Base-by-base conservation (phyloP, 2,113 vertebrate genomes). In the Gallinago jamesoni region DNA sequence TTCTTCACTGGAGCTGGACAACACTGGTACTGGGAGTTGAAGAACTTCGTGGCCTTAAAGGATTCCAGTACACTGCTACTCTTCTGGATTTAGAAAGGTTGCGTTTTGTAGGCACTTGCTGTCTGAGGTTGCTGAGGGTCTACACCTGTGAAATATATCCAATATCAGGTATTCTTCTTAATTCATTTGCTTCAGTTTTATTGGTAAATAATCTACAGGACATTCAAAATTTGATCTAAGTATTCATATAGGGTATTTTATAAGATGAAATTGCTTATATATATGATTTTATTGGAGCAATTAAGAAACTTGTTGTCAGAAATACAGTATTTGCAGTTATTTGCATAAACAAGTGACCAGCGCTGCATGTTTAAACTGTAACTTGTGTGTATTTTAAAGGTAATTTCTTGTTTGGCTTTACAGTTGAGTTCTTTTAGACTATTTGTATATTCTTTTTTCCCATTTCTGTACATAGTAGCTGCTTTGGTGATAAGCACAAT, bases 61-160 rank as follows among this genome's bases (percentile, higher is more conserved):
- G 99, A 55, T 99, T 99, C 96, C 99, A 99, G 83, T 99, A 99
- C 95, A 99, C 99, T 9, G 99, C 99, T 94, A 99, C 99, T 10
- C 98, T 99, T 83, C 96, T 99, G 50, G 99, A 99, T 97, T 98
- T 99, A 91, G 99, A 99, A 98, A 98, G 99, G 43, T 97, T 99
- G 39, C 99, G 99, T 80, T 99, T 99, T 66, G 99, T 99, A 64
- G 99, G 99, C 73, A 99, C 99, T 27, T 99, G 99, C 97, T 99
- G 99, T 96, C 98, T 99, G 56, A 98, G 99, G 25, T 97, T 99
- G 88, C 97, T 99, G 93, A 98, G 99, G 64, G 99, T 99, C 94
- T 99, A 99, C 97, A 99, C 99, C 77, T 99, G 99, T 98, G 99
- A 99, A 95, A 99, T 99, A 95, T 99, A 99, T 96, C 99, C 99